Evolutionary conservation across 1,140 invertebrate species (phyloP).

Genomic region (Spodoptera litura): DNA sequence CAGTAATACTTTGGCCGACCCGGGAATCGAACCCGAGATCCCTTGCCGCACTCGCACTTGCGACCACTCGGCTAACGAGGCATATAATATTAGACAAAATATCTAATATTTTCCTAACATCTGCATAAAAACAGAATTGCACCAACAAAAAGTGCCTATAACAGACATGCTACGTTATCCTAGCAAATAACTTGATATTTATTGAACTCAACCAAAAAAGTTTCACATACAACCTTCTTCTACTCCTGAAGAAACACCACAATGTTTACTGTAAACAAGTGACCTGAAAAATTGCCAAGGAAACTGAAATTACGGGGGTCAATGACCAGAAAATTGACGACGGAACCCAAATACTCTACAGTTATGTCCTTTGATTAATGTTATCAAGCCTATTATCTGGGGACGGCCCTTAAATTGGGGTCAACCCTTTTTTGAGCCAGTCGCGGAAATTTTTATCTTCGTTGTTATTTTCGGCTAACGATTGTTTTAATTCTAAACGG

Average conservation of each 20-base stretch:
- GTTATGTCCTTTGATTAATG: slow-evolving; percentile 79
- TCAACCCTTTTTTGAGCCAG: slow-evolving; percentile 69
- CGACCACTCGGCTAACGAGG: no score
- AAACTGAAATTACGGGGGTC: slow-evolving; percentile 77
- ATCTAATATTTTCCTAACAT: no score
- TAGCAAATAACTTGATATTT: not conserved
- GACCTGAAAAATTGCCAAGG: slow-evolving; percentile 65
- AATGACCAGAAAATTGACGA: slow-evolving; percentile 79
- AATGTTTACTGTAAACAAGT: slow-evolving; percentile 61
- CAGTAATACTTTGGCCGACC: no score
- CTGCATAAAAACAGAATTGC: no score
- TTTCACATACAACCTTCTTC: slow-evolving; percentile 16
- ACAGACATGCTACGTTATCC: no score
- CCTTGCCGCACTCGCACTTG: no score
- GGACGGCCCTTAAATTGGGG: slow-evolving; percentile 71
- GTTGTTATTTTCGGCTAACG: slow-evolving; percentile 46
- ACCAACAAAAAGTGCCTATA: no score
- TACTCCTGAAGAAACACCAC: slow-evolving; percentile 22
- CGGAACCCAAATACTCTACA: slow-evolving; percentile 49
- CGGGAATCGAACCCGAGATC: no score
- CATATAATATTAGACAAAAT: no score
- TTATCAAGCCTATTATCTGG: slow-evolving; percentile 77
- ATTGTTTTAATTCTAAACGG: slow-evolving; percentile 41
- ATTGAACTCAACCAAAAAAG: not conserved
- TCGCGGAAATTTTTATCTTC: slow-evolving; percentile 65